These are phyloP conservation scores for Drosophila bocki DNA, from an alignment of 1,140 invertebrate species.

Conservation along the genomic window DNA sequence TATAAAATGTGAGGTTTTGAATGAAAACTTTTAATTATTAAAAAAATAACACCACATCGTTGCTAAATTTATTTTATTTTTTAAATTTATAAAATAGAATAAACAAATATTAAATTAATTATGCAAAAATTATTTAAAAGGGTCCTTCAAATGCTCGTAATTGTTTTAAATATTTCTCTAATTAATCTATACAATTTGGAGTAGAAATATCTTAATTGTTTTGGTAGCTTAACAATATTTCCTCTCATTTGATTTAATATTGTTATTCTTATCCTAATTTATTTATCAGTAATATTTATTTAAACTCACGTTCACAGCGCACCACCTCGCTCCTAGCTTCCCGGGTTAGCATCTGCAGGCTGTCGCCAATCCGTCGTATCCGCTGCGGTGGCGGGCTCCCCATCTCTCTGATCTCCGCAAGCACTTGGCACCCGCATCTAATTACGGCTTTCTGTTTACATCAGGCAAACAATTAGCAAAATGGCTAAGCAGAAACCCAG, in stretches of 20 bases:
- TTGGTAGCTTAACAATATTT: background rate
- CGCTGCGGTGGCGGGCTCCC: slow-evolving; percentile 50
- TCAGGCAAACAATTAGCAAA: slow-evolving; percentile 77
- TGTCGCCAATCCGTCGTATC: slow-evolving; percentile 67
- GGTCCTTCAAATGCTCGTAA: too few relatives aligned
- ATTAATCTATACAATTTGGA: background rate
- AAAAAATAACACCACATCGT: too few relatives aligned
- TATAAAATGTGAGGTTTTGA: too few relatives aligned
- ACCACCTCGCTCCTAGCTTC: slow-evolving; percentile 62
- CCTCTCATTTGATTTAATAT: background rate
- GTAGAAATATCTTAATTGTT: too few relatives aligned
- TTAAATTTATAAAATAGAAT: too few relatives aligned
- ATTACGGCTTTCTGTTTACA: slow-evolving; percentile 52
- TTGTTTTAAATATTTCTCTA: background rate
- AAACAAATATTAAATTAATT: too few relatives aligned
- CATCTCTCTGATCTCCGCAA: slow-evolving; percentile 44
- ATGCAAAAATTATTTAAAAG: too few relatives aligned
- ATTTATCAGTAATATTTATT: slow-evolving; percentile 5
- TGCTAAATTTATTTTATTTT: too few relatives aligned
- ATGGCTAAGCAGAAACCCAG: slow-evolving; percentile 77
- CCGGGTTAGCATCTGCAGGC: slow-evolving; percentile 73
- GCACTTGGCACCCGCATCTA: slow-evolving; percentile 41
- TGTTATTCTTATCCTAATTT: background rate
- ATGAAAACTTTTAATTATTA: too few relatives aligned
- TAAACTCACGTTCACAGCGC: slow-evolving; percentile 73